phyloP scores from a whole-genome alignment of 2,888 invertebrate genomes.

The Archaeoteleia sp. region DNA sequence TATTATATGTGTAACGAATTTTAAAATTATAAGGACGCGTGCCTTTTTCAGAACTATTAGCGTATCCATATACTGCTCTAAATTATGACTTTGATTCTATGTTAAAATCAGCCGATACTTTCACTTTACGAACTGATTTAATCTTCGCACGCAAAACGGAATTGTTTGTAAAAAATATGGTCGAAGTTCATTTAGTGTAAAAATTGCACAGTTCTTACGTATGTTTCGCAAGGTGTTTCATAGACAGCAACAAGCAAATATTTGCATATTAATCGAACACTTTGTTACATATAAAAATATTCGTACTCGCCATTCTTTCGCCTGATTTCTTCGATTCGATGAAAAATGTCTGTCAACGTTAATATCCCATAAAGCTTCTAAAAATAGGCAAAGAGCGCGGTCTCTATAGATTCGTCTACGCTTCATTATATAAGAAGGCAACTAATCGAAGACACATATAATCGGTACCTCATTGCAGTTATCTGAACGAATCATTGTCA shows the following conservation, averaged over 20 bases:
- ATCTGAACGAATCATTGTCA: constrained; percentile 6
- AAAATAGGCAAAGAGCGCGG: constrained; percentile 59
- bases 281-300: too few relatives aligned
- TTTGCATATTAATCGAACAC: too few relatives aligned
- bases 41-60: constrained; percentile 12
- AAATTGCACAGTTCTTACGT: too few relatives aligned
- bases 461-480: constrained; percentile 27
- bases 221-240: too few relatives aligned
- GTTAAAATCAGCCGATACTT: constrained; percentile 21
- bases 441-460: constrained; percentile 66
- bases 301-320: background rate
- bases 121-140: too few relatives aligned
- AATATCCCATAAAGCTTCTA: constrained; percentile 54
- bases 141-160: too few relatives aligned
- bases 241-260: too few relatives aligned
- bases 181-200: too few relatives aligned
- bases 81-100: constrained; percentile 18
- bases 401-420: constrained; percentile 54
- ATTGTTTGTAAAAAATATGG: too few relatives aligned
- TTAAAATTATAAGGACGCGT: constrained; percentile 7
- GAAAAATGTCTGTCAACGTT: constrained; percentile 17
- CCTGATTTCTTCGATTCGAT: constrained; percentile 8
- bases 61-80: constrained; percentile 15
- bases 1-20: background rate
- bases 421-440: constrained; percentile 64